These are phyloP conservation scores for Chanos chanos DNA, from an alignment of 2,797 vertebrate genomes.

Conservation along the genomic window DNA sequence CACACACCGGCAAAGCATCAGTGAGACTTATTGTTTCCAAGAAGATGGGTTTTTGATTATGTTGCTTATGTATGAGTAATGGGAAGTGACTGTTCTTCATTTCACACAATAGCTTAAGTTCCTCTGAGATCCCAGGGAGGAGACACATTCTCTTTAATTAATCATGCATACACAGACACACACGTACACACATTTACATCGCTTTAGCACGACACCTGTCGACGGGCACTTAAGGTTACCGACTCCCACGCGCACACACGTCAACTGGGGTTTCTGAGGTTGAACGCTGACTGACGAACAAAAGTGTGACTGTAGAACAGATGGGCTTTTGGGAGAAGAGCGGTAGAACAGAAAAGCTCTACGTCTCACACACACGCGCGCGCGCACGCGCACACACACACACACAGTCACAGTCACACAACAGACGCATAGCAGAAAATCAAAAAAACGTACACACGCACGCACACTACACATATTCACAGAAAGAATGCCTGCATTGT, in stretches of 20 bases:
- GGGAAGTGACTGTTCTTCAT: not conserved
- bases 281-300: too few relatives aligned
- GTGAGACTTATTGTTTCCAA: not conserved
- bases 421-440: too few relatives aligned
- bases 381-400: not conserved
- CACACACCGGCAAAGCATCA: slow-evolving; percentile 10
- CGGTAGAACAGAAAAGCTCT: not conserved
- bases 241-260: slow-evolving; percentile 5
- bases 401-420: not conserved
- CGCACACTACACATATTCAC: not conserved
- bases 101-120: too few relatives aligned
- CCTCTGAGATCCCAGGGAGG: slow-evolving; percentile 5
- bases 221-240: too few relatives aligned
- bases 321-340: too few relatives aligned
- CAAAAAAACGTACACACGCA: slow-evolving; percentile 6
- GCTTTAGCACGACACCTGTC: too few relatives aligned
- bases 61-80: not conserved
- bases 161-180: not conserved
- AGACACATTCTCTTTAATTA: too few relatives aligned
- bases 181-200: not conserved
- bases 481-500: slow-evolving; percentile 59
- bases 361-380: too few relatives aligned
- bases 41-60: not conserved
- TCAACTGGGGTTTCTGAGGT: too few relatives aligned
- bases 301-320: not conserved